phyloP scores from a whole-genome alignment of 2,888 invertebrate genomes.

The Dicyrtomina minuta region DNA sequence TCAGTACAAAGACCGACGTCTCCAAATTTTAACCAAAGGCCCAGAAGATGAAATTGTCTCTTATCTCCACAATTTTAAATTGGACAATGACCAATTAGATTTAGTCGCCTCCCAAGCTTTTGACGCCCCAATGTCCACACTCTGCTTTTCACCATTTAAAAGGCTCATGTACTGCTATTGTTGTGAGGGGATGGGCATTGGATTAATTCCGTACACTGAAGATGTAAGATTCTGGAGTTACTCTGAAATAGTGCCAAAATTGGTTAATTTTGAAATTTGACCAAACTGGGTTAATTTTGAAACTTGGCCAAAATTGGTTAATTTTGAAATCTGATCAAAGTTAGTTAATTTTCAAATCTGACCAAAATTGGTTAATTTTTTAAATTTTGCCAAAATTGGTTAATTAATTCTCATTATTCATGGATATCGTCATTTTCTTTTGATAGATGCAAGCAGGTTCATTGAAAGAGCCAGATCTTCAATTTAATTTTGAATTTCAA shows the following conservation, averaged over 20 bases:
- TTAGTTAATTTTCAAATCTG: too few relatives aligned
- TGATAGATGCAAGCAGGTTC: conserved; percentile 40
- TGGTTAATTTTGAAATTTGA: too few relatives aligned
- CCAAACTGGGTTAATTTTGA: too few relatives aligned
- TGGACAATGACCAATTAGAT: conserved; percentile 44
- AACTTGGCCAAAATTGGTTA: too few relatives aligned
- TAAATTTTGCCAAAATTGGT: too few relatives aligned
- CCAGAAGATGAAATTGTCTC: conserved; percentile 37
- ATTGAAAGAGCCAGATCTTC: conserved; percentile 46
- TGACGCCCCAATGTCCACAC: conserved; percentile 43
- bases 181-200: conserved; percentile 42
- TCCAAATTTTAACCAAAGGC: conserved; percentile 43
- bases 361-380: too few relatives aligned
- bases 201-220: conserved; percentile 44
- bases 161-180: conserved; percentile 44
- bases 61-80: conserved; percentile 43
- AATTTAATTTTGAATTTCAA: conserved; percentile 37
- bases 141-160: conserved; percentile 41
- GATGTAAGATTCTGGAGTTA: conserved; percentile 35
- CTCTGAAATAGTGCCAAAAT: too few relatives aligned
- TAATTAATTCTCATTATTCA: too few relatives aligned
- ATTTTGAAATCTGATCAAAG: too few relatives aligned
- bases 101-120: conserved; percentile 45
- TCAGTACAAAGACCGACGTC: conserved; percentile 42
- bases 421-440: too few relatives aligned